Conservation (phyloP, 2,888 invertebrate species). For the Mesopsocus fuscifrons region DNA sequence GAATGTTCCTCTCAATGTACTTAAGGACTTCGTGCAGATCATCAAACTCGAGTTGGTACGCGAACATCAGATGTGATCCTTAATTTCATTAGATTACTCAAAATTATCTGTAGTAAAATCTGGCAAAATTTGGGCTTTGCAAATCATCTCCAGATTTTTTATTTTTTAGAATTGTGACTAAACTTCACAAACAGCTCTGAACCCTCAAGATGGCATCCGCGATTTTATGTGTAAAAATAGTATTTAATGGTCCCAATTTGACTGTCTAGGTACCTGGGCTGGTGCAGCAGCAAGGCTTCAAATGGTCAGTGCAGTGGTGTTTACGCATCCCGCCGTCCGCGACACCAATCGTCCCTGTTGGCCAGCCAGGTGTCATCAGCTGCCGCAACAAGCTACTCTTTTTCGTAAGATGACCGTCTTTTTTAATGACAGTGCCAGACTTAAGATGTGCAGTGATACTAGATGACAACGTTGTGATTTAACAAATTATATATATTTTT, state of each 20-base stretch:
- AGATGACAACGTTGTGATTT: slow-evolving; percentile 9
- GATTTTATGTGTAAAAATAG: not conserved
- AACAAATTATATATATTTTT: not conserved
- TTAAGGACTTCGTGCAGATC: slow-evolving; percentile 82
- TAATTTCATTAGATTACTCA: too few relatives aligned
- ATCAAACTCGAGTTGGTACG: slow-evolving; percentile 44
- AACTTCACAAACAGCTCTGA: too few relatives aligned
- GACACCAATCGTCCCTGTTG: slow-evolving; percentile 71
- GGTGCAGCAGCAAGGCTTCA: slow-evolving; percentile 41
- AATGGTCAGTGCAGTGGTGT: slow-evolving; percentile 86
- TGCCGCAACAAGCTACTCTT: slow-evolving; percentile 77
- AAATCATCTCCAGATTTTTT: too few relatives aligned
- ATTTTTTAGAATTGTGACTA: not conserved
- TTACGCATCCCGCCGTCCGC: slow-evolving; percentile 79
- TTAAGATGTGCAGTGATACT: too few relatives aligned
- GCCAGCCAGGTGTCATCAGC: slow-evolving; percentile 70
- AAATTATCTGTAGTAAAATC: too few relatives aligned
- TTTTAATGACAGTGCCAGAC: too few relatives aligned
- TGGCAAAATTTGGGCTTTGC: too few relatives aligned
- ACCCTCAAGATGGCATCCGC: too few relatives aligned
- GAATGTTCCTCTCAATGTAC: slow-evolving; percentile 65
- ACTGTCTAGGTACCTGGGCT: slow-evolving; percentile 32
- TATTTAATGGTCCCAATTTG: not conserved
- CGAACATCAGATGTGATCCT: slow-evolving; percentile 1
- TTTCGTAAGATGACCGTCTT: slow-evolving; percentile 44